These are phyloP conservation scores for Drosophila atripex DNA, from an alignment of 2,888 invertebrate species.

Conservation along the genomic window DNA sequence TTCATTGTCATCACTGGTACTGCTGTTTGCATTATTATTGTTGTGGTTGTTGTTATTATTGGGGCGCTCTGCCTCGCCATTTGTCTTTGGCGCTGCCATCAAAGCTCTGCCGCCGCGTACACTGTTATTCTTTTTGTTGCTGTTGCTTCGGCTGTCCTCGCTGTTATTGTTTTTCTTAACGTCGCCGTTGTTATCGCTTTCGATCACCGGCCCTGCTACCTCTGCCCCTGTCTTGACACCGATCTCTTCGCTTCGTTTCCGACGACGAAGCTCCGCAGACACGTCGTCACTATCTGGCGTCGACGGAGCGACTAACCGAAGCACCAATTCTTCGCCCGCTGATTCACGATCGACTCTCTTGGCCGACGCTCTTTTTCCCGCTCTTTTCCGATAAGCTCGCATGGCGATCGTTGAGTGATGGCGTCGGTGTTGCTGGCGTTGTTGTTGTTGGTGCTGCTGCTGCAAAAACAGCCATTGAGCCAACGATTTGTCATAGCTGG, in stretches of 20 bases:
- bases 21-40: slow-evolving; percentile 16
- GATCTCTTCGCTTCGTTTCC: slow-evolving; percentile 15
- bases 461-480: slow-evolving; percentile 43
- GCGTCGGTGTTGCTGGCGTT: slow-evolving; percentile 45
- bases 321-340: slow-evolving; percentile 17
- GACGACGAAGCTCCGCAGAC: slow-evolving; percentile 14
- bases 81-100: slow-evolving; percentile 57
- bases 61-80: slow-evolving; percentile 43
- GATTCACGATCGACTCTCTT: not conserved
- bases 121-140: slow-evolving; percentile 15
- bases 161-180: slow-evolving; percentile 20
- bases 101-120: slow-evolving; percentile 33
- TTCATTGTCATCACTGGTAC: slow-evolving; percentile 38
- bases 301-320: slow-evolving; percentile 14
- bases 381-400: slow-evolving; percentile 14
- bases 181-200: slow-evolving; percentile 19
- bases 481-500: slow-evolving; percentile 58
- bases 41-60: slow-evolving; percentile 7
- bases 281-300: slow-evolving; percentile 57
- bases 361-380: slow-evolving; percentile 6
- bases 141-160: slow-evolving; percentile 19
- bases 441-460: slow-evolving; percentile 47
- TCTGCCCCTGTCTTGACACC: not conserved
- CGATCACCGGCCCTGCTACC: slow-evolving; percentile 11
- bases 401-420: slow-evolving; percentile 10